Evolutionary conservation across 2,888 invertebrate species (phyloP).

Genomic region (Platycheirus albimanus): DNA sequence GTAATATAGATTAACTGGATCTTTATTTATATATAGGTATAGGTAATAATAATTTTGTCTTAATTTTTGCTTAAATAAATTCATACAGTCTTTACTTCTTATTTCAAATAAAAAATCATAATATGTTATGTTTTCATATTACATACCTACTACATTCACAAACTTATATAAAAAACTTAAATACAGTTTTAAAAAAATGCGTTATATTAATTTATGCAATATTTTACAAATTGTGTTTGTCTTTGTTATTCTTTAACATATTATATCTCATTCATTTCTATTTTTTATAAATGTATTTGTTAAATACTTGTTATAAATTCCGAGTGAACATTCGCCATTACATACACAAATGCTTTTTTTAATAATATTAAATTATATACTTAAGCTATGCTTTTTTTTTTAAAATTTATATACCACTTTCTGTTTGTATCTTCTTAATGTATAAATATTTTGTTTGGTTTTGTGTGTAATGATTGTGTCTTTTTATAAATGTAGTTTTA

Average conservation of each 20-base stretch:
- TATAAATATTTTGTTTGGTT: conserved; percentile 1
- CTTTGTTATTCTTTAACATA: neutral
- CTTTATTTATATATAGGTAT: conserved; percentile 16
- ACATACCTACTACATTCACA: conserved; percentile 23
- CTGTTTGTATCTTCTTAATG: neutral
- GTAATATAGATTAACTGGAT: conserved; percentile 27
- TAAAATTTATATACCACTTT: conserved; percentile 8
- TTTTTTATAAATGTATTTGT: neutral
- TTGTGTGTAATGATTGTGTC: conserved; percentile 52
- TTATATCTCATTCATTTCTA: conserved; percentile 1
- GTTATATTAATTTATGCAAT: conserved; percentile 13
- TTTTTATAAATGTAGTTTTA: neutral
- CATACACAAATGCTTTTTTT: conserved; percentile 22
- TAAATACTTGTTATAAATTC: conserved; percentile 20
- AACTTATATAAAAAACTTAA: neutral
- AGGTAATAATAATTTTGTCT: neutral
- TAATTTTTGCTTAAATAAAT: conserved; percentile 28
- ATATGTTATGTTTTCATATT: conserved; percentile 10
- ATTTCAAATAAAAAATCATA: conserved; percentile 27
- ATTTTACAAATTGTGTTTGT: conserved; percentile 10
- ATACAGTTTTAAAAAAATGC: conserved; percentile 5
- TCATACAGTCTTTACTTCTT: conserved; percentile 59
- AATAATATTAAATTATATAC: neutral
- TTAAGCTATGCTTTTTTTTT: conserved; percentile 23
- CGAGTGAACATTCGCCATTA: conserved; percentile 23